These are phyloP conservation scores for Microctonus brassicae DNA, from an alignment of 2,888 invertebrate species.

Conservation along the genomic window DNA sequence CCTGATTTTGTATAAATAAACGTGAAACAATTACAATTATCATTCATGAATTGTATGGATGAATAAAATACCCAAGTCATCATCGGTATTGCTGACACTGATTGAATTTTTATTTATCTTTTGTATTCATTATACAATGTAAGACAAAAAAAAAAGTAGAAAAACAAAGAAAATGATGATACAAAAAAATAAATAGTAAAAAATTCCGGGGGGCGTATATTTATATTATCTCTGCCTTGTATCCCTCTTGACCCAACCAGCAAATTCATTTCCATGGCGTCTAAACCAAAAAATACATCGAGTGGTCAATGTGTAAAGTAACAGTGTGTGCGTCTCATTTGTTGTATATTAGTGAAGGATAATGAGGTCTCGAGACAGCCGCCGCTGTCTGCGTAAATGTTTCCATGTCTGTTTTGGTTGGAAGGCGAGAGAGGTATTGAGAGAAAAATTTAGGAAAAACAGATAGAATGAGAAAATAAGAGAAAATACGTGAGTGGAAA, in stretches of 20 bases:
- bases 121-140: neutral
- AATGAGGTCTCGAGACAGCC: constrained; percentile 57
- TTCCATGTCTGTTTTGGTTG: neutral
- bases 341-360: constrained; percentile 61
- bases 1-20: constrained; percentile 11
- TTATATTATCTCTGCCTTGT: neutral
- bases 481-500: constrained; percentile 20
- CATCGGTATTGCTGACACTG: too few relatives aligned
- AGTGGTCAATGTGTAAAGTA: constrained; percentile 24
- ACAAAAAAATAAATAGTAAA: neutral
- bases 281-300: neutral
- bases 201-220: constrained; percentile 15
- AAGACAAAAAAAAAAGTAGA: neutral
- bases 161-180: neutral
- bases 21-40: constrained; percentile 1
- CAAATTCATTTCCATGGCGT: neutral
- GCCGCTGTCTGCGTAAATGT: constrained; percentile 46
- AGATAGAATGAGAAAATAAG: constrained; percentile 13
- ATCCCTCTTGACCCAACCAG: neutral
- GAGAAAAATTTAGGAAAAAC: constrained; percentile 25
- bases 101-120: neutral
- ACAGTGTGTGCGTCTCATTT: constrained; percentile 51
- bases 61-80: neutral
- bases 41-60: neutral
- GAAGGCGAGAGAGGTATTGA: neutral